Base-by-base conservation (phyloP, 2,888 invertebrate species). In the Drosophila falleni region DNA sequence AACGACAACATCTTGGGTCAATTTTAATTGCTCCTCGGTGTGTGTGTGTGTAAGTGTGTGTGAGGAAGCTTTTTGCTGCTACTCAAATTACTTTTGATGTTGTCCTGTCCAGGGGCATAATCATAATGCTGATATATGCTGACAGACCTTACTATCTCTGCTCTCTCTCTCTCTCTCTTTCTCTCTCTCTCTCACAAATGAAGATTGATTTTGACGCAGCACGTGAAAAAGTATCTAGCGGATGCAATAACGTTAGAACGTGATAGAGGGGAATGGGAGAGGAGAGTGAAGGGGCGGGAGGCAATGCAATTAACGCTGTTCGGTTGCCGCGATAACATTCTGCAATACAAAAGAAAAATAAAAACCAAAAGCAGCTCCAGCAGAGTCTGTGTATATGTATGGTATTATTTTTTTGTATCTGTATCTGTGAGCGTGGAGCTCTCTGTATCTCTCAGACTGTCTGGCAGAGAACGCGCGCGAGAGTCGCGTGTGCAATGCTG, bases 401-500 rank as follows among this genome's bases (percentile, higher is more conserved):
- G n/a, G 59, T 66, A 62, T 54, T 26, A 15, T 65, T 55, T 56
- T 50, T 51, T 53, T 63, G 64, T 49, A 56, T 56, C 35, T 71
- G 59, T 55, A 55, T 49, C 59, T 56, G 72, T 64, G 68, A 19
- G 29, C n/a, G 8, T 59, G 58, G 39, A 33, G 15, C 60, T 64
- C 53, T 67, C 44, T 59, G 71, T 71, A 62, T 81, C 74, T 87
- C 86, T 74, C 88, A 68, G 85, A 77, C 87, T 73, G 74, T 88
- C 68, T 80, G 83, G 72, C 82, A 66, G 67, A 62, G 64, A 46
- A 46, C 42, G 72, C 87, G 81, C 70, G 84, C 84, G 81, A 81
- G 89, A 81, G 84, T 87, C 87, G 87, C 87, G 89, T 84, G 88
- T 86, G 86, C 88, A 89, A 75, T 85, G 88, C 86, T 89, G 86